Percentiles rank a stretch among this genome's conserved stretches.
Evolutionary conservation across 2,888 invertebrate species (phyloP).

Genomic region (Nebria salina): DNA sequence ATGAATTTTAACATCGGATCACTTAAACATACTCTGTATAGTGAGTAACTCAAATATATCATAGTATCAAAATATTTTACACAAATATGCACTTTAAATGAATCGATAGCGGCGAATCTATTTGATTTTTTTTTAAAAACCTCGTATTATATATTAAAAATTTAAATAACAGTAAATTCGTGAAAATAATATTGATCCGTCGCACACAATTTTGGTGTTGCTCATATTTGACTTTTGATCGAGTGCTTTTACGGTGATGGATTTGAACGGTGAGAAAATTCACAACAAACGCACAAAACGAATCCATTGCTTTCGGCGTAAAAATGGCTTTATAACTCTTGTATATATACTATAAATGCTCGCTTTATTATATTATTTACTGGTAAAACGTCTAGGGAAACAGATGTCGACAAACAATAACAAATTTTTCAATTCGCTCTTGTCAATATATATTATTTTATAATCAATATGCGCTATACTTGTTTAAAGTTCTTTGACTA

Average conservation of each 20-base stretch:
- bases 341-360: not conserved
- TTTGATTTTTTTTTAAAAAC: too few species aligned
- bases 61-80: not conserved
- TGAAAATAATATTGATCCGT: too few species aligned
- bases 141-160: too few species aligned
- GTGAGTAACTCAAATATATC: not conserved
- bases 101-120: too few species aligned
- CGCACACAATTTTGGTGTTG: not conserved
- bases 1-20: not conserved
- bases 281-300: not conserved
- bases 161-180: too few species aligned
- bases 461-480: too few species aligned
- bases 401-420: not conserved
- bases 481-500: too few species aligned
- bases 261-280: not conserved
- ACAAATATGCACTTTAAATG: too few species aligned
- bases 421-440: not conserved
- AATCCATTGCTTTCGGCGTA: not conserved
- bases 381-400: not conserved
- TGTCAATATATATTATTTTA: too few species aligned
- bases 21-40: not conserved
- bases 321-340: not conserved
- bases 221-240: not conserved
- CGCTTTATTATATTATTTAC: not conserved
- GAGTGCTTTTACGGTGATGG: not conserved